phyloP scores from a whole-genome alignment of 1,140 invertebrate species.

The Eubasilissa regina region DNA sequence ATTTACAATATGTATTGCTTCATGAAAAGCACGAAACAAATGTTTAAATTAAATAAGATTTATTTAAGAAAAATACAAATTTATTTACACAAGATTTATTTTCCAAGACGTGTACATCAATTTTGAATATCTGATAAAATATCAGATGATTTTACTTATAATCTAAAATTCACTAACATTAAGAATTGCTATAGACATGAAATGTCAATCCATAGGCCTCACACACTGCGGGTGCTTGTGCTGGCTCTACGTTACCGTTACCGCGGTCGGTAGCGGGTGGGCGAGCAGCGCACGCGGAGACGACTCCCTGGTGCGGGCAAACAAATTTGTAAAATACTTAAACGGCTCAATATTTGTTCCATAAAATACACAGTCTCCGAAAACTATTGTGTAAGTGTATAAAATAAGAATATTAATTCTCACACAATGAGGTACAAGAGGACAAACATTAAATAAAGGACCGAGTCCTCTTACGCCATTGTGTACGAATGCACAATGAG shows the following conservation, averaged over 20 bases:
- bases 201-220: conserved; percentile 48
- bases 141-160: conserved; percentile 58
- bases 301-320: background rate
- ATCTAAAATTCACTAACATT: conserved; percentile 56
- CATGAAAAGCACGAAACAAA: background rate
- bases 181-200: conserved; percentile 57
- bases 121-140: conserved; percentile 55
- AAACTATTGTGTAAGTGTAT: conserved; percentile 59
- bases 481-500: conserved; percentile 24
- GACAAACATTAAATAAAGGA: conserved; percentile 46
- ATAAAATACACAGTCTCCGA: conserved; percentile 60
- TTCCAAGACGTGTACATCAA: conserved; percentile 61
- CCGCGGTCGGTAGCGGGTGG: too few relatives aligned
- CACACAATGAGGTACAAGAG: conserved; percentile 49
- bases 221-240: background rate
- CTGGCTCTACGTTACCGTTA: too few relatives aligned
- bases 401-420: conserved; percentile 57
- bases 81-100: conserved; percentile 62
- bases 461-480: conserved; percentile 21
- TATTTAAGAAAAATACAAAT: conserved; percentile 40
- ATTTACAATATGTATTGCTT: background rate
- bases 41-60: conserved; percentile 36
- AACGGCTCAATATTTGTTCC: conserved; percentile 57
- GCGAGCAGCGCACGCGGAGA: conserved; percentile 9
- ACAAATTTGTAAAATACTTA: conserved; percentile 49